Percentiles rank a stretch among this genome's conserved stretches.
Conservation (phyloP, 2,888 invertebrate genomes). For the Apantesis nais region DNA sequence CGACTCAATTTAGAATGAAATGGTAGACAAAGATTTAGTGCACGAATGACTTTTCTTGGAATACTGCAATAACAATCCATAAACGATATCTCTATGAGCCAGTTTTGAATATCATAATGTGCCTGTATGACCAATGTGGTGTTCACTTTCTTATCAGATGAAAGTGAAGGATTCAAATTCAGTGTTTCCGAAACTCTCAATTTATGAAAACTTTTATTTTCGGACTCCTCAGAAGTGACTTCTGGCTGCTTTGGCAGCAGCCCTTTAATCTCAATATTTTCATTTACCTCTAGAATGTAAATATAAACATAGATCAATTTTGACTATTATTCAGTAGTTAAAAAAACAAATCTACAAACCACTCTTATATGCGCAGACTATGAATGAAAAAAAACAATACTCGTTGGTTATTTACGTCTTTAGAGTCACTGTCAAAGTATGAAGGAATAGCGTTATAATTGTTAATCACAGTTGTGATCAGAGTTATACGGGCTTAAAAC, state of each 20-base stretch:
- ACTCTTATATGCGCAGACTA: background rate
- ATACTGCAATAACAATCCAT: conserved; percentile 35
- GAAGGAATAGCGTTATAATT: background rate
- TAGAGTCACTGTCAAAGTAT: background rate
- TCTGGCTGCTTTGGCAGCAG: background rate
- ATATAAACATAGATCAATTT: background rate
- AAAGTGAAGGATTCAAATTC: background rate
- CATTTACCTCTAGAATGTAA: conserved; percentile 14
- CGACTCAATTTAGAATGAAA: conserved; percentile 57
- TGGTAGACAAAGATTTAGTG: conserved; percentile 56
- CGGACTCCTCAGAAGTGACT: background rate
- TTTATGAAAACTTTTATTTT: background rate
- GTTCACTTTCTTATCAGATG: background rate
- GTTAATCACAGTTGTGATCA: background rate
- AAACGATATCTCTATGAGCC: conserved; percentile 58
- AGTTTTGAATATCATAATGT: conserved; percentile 49
- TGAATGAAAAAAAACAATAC: background rate
- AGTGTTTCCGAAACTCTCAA: background rate
- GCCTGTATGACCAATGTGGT: conserved; percentile 38
- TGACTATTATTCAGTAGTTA: background rate
- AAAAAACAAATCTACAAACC: background rate
- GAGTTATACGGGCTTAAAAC: too few species aligned
- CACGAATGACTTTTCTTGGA: conserved; percentile 53
- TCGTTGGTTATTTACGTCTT: too few species aligned
- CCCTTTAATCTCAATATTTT: background rate